Base-by-base conservation (phyloP, 2,113 vertebrate genomes). In the Irena cyanogastra region DNA sequence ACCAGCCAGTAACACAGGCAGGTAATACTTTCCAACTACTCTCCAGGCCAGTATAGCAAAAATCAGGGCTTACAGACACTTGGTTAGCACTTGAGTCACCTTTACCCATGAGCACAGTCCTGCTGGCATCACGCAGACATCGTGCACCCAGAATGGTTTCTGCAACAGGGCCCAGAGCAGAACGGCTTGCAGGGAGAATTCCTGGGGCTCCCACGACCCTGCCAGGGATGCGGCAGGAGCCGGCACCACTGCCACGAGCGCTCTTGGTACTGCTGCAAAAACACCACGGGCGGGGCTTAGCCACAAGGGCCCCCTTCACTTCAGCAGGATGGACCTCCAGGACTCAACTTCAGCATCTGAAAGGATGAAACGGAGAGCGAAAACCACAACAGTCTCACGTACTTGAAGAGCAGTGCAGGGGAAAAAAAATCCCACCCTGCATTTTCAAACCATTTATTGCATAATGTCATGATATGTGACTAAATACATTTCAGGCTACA, bases 401-500 rank as follows among this genome's bases (percentile, higher is more conserved):
- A 54, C 47, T 93, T 83, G 71, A 95, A 97, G 93, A 89, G 85
- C 65, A 12, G 11, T 37, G 68, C 77, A 87, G 90, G 88, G 79
- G 80, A 76, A 27, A 74, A 87, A 59, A 35, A 11, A n/a, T 20
- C 21, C 63, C 93, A 92, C 84, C 90, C 91, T 92, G 95, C 93
- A 59, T 92, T 93, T 97, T 96, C 65, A 95, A 96, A 97, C 86
- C 4, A 97, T 97, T 98, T 97, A 97, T 98, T 98, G 97, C 97
- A 97, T 96, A 95, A 98, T 72, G 95, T 95, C 94, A 97, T 95
- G 95, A 92, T 98, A 97, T 95, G 96, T 95, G 90, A 97, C 97
- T 97, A 91, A 97, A 96, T 94, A 96, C 97, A 97, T 63, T 94
- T 96, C 90, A 96, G 97, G 95, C 97, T 97, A 97, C 87, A 95